Conservation (phyloP, 2,113 vertebrate species). For the Tupaia tana region DNA sequence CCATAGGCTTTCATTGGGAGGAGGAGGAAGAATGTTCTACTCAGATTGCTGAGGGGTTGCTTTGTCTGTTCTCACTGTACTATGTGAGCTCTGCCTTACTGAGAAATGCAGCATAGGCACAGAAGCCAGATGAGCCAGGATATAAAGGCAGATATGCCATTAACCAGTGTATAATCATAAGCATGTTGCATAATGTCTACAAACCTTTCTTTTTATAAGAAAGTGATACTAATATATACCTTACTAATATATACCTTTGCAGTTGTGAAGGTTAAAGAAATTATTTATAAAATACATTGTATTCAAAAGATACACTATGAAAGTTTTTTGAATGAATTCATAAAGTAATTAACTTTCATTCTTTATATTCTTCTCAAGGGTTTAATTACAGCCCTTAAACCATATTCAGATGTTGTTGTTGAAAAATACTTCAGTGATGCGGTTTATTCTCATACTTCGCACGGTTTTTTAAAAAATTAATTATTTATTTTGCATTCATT, state of each 20-base stretch:
- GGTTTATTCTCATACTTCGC: background rate
- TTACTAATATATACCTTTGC: background rate
- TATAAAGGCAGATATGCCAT: too few relatives aligned
- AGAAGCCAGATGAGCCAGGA: background rate
- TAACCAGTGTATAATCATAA: background rate
- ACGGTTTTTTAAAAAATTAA: background rate
- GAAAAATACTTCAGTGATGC: background rate
- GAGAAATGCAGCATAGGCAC: background rate
- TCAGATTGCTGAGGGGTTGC: background rate
- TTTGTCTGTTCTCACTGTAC: background rate
- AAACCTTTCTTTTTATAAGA: background rate
- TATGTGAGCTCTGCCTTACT: background rate
- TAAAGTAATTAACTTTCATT: background rate
- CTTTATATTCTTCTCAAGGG: background rate
- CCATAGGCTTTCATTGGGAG: background rate
- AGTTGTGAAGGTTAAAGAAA: background rate
- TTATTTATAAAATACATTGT: background rate
- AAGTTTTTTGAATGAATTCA: constrained; percentile 1
- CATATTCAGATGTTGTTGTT: background rate
- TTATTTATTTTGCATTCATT: too few relatives aligned
- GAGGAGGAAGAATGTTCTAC: background rate
- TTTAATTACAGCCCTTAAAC: background rate
- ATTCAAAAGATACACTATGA: background rate
- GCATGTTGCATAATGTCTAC: background rate
- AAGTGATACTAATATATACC: background rate